Evolutionary conservation across 1,140 invertebrate genomes (phyloP).

Genomic region (Papilio machaon): DNA sequence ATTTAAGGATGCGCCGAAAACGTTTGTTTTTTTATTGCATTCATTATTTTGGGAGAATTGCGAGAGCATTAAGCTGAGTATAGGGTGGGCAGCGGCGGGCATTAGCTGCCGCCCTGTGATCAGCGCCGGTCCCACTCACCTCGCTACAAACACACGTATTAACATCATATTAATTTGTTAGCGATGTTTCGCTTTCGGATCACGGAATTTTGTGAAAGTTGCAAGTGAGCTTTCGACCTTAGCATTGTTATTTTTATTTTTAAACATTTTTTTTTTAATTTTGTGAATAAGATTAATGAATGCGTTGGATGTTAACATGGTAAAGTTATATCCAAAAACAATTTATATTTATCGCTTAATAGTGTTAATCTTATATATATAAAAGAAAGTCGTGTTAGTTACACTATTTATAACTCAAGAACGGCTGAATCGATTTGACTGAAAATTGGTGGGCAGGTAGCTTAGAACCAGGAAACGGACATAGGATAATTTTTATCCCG

Average conservation of each 20-base stretch:
- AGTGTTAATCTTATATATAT: too few species aligned
- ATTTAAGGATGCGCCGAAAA: slow-evolving; percentile 73
- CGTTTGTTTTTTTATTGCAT: slow-evolving; percentile 72
- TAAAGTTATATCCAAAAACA: too few species aligned
- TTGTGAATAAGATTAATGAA: neutral
- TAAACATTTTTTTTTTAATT: neutral
- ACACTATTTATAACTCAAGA: too few species aligned
- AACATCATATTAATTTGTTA: slow-evolving; percentile 75
- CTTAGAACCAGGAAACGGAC: too few species aligned
- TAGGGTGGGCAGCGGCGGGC: slow-evolving; percentile 73
- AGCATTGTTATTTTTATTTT: neutral
- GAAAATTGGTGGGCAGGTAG: too few species aligned
- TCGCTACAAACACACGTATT: slow-evolving; percentile 61
- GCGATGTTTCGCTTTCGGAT: slow-evolving; percentile 62
- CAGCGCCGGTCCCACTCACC: slow-evolving; percentile 53
- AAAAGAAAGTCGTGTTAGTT: too few species aligned
- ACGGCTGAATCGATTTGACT: too few species aligned
- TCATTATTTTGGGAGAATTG: slow-evolving; percentile 78
- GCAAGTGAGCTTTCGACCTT: neutral
- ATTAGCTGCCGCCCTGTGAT: slow-evolving; percentile 74
- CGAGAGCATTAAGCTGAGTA: slow-evolving; percentile 80
- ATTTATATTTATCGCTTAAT: too few species aligned
- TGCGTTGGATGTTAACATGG: too few species aligned
- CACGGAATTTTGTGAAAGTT: slow-evolving; percentile 35
- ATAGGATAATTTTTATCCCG: too few species aligned